These are phyloP conservation scores for Sakesphorus luctuosus DNA, from an alignment of 2,113 vertebrate species.

Conservation along the genomic window DNA sequence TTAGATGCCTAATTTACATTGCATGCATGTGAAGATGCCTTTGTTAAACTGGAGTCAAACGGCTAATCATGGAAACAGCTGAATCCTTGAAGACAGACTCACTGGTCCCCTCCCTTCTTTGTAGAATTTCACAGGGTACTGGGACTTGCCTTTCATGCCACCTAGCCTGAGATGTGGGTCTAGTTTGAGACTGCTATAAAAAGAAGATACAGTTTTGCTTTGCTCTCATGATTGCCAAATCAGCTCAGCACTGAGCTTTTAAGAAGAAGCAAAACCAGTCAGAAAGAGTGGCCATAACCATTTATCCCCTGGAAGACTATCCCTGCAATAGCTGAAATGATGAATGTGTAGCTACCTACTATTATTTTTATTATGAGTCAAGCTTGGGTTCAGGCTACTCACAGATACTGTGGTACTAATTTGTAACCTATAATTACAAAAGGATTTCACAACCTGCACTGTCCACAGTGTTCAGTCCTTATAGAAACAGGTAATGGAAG, in stretches of 20 bases:
- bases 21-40: background rate
- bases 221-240: background rate
- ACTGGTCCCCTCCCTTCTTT: background rate
- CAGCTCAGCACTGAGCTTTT: background rate
- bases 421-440: background rate
- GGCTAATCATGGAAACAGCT: background rate
- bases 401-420: background rate
- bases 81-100: background rate
- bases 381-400: background rate
- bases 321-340: background rate
- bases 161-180: background rate
- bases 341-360: background rate
- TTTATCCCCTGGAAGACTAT: background rate
- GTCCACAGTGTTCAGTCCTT: background rate
- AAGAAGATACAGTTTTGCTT: background rate
- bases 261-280: background rate
- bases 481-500: background rate
- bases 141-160: background rate
- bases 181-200: background rate
- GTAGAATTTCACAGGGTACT: background rate
- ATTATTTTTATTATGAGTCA: conserved; percentile 23
- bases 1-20: background rate
- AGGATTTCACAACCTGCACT: background rate
- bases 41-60: background rate
- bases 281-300: background rate